These are phyloP conservation scores for Dinoponera quadriceps DNA, from an alignment of 1,140 invertebrate genomes.

Conservation along the genomic window DNA sequence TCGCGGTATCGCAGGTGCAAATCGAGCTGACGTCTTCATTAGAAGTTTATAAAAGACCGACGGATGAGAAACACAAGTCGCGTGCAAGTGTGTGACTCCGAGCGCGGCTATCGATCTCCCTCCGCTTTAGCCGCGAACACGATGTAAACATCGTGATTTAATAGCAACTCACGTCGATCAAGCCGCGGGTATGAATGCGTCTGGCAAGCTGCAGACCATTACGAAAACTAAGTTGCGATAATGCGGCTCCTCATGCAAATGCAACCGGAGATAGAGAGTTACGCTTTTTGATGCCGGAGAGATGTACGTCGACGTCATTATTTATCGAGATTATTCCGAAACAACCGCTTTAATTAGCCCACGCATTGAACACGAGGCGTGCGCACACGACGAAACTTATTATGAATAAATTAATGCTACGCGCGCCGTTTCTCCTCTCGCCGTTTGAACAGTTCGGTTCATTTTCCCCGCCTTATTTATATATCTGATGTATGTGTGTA, in stretches of 20 bases:
- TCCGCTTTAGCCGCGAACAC: neutral
- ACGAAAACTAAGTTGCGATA: constrained; percentile 50
- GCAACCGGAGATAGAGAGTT: constrained; percentile 17
- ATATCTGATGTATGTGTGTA: constrained; percentile 30
- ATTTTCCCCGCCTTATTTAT: constrained; percentile 30
- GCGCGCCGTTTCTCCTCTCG: constrained; percentile 34
- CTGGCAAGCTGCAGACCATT: neutral
- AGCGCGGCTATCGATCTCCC: constrained; percentile 20
- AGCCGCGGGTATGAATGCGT: neutral
- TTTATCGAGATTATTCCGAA: constrained; percentile 47
- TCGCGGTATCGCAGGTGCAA: constrained; percentile 10
- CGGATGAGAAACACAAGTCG: constrained; percentile 2
- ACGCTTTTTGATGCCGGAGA: constrained; percentile 29
- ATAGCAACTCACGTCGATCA: constrained; percentile 43
- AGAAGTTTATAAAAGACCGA: constrained; percentile 22
- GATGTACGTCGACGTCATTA: neutral
- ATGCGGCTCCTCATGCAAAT: constrained; percentile 51
- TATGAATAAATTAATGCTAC: constrained; percentile 54
- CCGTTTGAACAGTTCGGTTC: constrained; percentile 24
- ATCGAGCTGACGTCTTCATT: constrained; percentile 44
- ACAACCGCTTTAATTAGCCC: constrained; percentile 48
- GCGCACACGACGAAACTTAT: constrained; percentile 31
- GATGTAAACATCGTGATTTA: constrained; percentile 41
- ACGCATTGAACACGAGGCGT: constrained; percentile 4
- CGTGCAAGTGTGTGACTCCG: neutral